Base-by-base conservation (phyloP, 1,140 invertebrate species). In the Catajapyx aquilonaris region DNA sequence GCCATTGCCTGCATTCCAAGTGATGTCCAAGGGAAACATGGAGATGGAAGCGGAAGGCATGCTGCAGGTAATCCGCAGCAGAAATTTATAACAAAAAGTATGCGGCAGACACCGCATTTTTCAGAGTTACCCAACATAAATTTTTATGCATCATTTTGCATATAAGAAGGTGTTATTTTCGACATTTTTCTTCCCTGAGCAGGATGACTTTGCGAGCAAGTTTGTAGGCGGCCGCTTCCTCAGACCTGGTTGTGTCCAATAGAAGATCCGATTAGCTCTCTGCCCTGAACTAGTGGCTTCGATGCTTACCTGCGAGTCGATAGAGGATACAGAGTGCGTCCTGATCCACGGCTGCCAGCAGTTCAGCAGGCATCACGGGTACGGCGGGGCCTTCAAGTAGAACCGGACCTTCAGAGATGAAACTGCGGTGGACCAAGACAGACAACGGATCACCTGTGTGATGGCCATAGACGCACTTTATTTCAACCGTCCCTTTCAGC, bases 131-230 rank as follows among this genome's bases (percentile, higher is more conserved):
- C n/a, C n/a, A n/a, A n/a, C n/a, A n/a, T n/a, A n/a, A n/a, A n/a
- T n/a, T n/a, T n/a, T n/a, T n/a, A n/a, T n/a, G n/a, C n/a, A n/a
- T n/a, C 11, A 17, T 4, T 39, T 15, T 17, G 4, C n/a, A n/a
- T n/a, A n/a, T n/a, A n/a, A n/a, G n/a, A n/a, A n/a, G n/a, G n/a
- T n/a, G n/a, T n/a, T n/a, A n/a, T n/a, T n/a, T n/a, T n/a, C n/a
- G n/a, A n/a, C n/a, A n/a, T n/a, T n/a, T n/a, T n/a, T n/a, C n/a
- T n/a, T n/a, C n/a, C n/a, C n/a, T n/a, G n/a, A n/a, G n/a, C n/a
- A n/a, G n/a, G 74, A 93, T 21, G 90, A 96, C 57, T 97, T 97
- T 70, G 91, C 90, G 7, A 94, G 96, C 55, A 86, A 81, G 71
- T 84, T 60, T 46, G 53, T 83, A 7, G 94, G 94, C 11, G 93